Percentiles rank a stretch among this genome's conserved stretches.
Conservation (phyloP, 2,113 vertebrate genomes). For the Bubo bubo region DNA sequence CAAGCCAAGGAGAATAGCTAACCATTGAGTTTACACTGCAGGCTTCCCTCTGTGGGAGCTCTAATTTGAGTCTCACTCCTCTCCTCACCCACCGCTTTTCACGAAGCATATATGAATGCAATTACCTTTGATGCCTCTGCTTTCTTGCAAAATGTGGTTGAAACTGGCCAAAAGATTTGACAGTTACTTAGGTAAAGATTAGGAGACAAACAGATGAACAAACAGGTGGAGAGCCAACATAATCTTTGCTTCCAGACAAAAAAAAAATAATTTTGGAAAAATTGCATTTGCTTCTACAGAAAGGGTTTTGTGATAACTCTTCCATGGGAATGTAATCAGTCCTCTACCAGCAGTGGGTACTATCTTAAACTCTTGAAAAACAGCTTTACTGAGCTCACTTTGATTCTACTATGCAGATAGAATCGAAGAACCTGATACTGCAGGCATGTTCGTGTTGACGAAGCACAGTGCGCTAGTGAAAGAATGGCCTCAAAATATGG, state of each 20-base stretch:
- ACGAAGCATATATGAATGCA: neutral
- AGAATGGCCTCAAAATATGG: neutral
- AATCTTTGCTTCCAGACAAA: neutral
- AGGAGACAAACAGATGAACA: neutral
- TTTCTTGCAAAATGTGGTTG: neutral
- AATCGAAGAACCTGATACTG: neutral
- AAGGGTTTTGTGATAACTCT: neutral
- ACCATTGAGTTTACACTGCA: neutral
- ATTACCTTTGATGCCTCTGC: neutral
- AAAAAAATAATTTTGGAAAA: neutral
- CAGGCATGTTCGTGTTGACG: neutral
- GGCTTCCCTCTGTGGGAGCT: neutral
- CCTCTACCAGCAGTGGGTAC: neutral
- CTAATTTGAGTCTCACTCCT: neutral
- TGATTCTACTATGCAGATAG: too few species aligned
- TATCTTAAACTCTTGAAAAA: neutral
- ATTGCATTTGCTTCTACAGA: neutral
- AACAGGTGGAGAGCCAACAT: neutral
- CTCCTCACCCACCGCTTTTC: neutral
- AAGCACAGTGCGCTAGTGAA: neutral
- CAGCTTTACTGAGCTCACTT: neutral
- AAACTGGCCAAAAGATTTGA: neutral
- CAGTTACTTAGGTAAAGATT: neutral
- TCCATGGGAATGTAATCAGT: neutral
- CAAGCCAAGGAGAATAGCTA: neutral